Percentiles rank a stretch among this genome's conserved stretches.
Evolutionary conservation across 2,888 invertebrate genomes (phyloP).

Genomic region (Schizotus pectinicornis): DNA sequence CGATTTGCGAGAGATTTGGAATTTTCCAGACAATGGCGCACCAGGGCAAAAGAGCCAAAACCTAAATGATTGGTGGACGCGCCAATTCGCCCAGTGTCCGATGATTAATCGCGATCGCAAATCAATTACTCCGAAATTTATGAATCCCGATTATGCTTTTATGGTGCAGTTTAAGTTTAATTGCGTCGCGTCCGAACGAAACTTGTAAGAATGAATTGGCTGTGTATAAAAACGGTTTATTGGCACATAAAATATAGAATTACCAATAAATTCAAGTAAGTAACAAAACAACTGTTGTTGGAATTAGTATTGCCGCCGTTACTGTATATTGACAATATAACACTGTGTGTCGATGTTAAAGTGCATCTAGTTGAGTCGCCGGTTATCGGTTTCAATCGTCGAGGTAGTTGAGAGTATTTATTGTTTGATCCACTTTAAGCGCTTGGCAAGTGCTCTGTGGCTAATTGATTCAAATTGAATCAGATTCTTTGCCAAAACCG

Average conservation of each 20-base stretch:
- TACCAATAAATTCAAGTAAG: slow-evolving; percentile 40
- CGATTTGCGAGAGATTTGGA: too few species aligned
- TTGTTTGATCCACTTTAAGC: slow-evolving; percentile 15
- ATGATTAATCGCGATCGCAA: too few species aligned
- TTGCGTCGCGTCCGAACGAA: slow-evolving; percentile 19
- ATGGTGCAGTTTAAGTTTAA: slow-evolving; percentile 16
- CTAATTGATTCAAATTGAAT: slow-evolving; percentile 44
- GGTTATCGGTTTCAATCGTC: slow-evolving; percentile 4
- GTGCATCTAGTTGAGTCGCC: slow-evolving; percentile 8
- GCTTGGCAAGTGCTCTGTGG: slow-evolving; percentile 19
- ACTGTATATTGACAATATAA: slow-evolving; percentile 20
- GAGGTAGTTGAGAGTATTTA: slow-evolving; percentile 10
- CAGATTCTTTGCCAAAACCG: slow-evolving; percentile 38
- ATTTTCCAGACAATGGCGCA: too few species aligned
- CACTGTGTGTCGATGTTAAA: slow-evolving; percentile 6
- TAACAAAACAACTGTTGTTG: slow-evolving; percentile 33
- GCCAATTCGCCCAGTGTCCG: too few species aligned
- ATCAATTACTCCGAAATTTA: slow-evolving; percentile 4
- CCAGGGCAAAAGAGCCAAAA: too few species aligned
- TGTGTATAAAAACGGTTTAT: slow-evolving; percentile 36
- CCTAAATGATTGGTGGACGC: too few species aligned
- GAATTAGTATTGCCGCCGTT: slow-evolving; percentile 20
- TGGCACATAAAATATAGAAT: slow-evolving; percentile 38
- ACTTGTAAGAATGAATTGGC: slow-evolving; percentile 35
- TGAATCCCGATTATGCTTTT: slow-evolving; percentile 14